Evolutionary conservation across 2,113 vertebrate genomes (phyloP), one percentile per base, ranked within the genome.

Genomic region (Bujurquina vittata): DNA sequence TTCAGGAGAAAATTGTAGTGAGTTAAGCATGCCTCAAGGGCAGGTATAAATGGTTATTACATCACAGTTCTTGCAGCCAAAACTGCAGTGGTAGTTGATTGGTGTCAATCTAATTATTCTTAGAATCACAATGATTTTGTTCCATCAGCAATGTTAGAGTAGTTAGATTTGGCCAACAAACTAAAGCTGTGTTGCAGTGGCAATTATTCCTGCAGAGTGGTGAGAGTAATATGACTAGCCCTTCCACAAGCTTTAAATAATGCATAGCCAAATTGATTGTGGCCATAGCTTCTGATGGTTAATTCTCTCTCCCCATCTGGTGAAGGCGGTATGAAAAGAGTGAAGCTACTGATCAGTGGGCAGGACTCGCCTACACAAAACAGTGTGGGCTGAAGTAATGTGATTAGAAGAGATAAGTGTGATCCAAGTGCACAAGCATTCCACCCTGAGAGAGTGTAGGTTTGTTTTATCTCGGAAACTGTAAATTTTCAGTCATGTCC

Each of bases 321-420:
- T 72, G 26, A 72, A 72, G 43, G 67, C 67, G 52, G 67, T 31
- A 72, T 72, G 10, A 72, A 8, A 35, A 56, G n/a, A 87, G 61
- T 81, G 69, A 65, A 77, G 59, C 74, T 35, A 5, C 83, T 80
- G 75, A 86, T 84, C 77, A 52, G 43, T 59, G 65, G 52, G 74
- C 59, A 81, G 78, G 52, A 69, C 84, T 80, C 23, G 22, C 77
- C 72, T 49, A 86, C 79, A 86, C 81, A 79, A 77, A 72, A 65
- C 74, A 63, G 63, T 72, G 88, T 87, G 72, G 73, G 83, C 79
- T n/a, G 43, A 35, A 83, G 73, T 76, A 78, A 79, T 84, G 72
- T 86, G 75, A 88, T 85, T 80, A 77, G 49, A 81, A 43, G 22
- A 78, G 80, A 88, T 80, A 81, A 85, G 63, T 81, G 80, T 76